Conservation (phyloP, 23 tunicate genomes). For the Pegea sp. region DNA sequence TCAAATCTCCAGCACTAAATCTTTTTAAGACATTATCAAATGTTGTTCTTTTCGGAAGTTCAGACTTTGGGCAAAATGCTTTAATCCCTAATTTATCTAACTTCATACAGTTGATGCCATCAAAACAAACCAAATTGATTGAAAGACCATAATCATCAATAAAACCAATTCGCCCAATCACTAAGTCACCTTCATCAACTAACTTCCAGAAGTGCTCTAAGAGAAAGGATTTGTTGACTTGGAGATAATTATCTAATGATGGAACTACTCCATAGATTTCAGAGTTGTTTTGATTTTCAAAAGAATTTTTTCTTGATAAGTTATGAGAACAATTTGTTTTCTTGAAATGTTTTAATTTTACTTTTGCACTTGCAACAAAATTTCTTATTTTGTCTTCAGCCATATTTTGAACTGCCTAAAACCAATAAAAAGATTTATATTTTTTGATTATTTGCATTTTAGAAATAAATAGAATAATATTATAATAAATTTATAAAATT, state of each 20-base stretch:
- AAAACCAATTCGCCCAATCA: constrained; percentile 31
- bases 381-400: too few species aligned
- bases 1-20: constrained; percentile 21
- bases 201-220: constrained; percentile 19
- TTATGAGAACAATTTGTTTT: too few species aligned
- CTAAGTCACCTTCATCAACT: constrained; percentile 40
- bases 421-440: too few species aligned
- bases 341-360: too few species aligned
- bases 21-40: constrained; percentile 41
- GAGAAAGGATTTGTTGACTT: background rate
- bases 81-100: constrained; percentile 20
- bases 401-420: too few species aligned
- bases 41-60: constrained; percentile 27
- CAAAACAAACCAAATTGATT: constrained; percentile 26
- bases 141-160: constrained; percentile 25
- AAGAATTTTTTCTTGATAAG: too few species aligned
- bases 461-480: too few species aligned
- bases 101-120: constrained; percentile 44
- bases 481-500: too few species aligned
- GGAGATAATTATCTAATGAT: background rate
- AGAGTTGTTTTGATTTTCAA: too few species aligned
- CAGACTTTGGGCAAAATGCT: constrained; percentile 27
- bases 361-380: too few species aligned
- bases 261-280: background rate
- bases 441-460: too few species aligned